Conservation (phyloP, 2,888 invertebrate genomes). For the Xylophagus ater region DNA sequence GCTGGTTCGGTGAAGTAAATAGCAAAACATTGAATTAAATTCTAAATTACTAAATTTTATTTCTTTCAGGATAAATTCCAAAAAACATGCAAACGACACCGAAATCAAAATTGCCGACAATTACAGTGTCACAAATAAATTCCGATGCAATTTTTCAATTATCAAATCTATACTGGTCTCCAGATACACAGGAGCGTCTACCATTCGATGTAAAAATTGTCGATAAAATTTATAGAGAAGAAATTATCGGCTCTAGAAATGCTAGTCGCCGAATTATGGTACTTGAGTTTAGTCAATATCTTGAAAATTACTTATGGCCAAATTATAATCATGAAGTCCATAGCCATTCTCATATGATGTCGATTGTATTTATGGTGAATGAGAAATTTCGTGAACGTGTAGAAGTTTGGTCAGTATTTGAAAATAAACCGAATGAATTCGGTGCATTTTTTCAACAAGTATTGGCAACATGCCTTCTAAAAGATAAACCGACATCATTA, state of each 20-base stretch:
- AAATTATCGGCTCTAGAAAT: slow-evolving; percentile 73
- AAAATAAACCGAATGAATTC: slow-evolving; percentile 64
- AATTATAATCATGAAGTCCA: slow-evolving; percentile 70
- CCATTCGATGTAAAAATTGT: slow-evolving; percentile 68
- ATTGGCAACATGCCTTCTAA: slow-evolving; percentile 54
- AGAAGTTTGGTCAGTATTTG: slow-evolving; percentile 90
- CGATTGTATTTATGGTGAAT: slow-evolving; percentile 96
- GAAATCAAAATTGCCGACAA: slow-evolving; percentile 22
- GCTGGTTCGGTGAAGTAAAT: too few species aligned
- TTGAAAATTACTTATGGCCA: slow-evolving; percentile 96
- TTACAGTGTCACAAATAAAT: slow-evolving; percentile 81
- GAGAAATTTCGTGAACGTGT: slow-evolving; percentile 97
- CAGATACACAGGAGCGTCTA: slow-evolving; percentile 63
- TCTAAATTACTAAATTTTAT: too few species aligned
- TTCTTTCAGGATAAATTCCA: too few species aligned
- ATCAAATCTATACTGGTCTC: slow-evolving; percentile 88
- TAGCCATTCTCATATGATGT: slow-evolving; percentile 82
- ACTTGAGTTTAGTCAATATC: slow-evolving; percentile 92
- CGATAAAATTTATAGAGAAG: slow-evolving; percentile 78
- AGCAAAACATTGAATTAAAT: too few species aligned
- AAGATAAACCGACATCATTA: slow-evolving; percentile 34
- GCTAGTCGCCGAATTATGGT: slow-evolving; percentile 86
- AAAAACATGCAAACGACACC: slow-evolving; percentile 14
- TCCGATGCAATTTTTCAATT: slow-evolving; percentile 76
- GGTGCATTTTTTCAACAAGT: slow-evolving; percentile 74